A percentile compares a stretch with the other conserved stretches of the same genome.
Conservation (phyloP, 1,140 invertebrate species). For the Tribolium madens region DNA sequence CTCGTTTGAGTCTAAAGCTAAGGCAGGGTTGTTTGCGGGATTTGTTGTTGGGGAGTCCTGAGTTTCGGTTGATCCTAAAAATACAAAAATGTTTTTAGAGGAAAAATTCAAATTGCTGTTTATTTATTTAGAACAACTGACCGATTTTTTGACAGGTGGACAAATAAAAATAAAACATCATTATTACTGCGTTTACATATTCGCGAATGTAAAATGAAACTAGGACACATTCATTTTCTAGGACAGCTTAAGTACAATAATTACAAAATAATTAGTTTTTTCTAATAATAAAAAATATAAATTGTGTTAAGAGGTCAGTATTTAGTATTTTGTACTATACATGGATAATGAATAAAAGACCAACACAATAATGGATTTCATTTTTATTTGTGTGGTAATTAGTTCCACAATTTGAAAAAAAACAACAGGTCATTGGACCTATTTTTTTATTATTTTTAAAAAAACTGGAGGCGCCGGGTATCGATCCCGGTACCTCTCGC, state of each 20-base stretch:
- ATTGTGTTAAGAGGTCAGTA: background rate
- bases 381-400: no score
- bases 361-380: no score
- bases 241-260: conserved; percentile 7
- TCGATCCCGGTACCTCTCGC: conserved; percentile 63
- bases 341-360: no score
- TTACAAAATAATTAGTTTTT: conserved; percentile 1
- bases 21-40: conserved; percentile 63
- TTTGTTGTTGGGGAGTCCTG: conserved; percentile 60
- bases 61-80: conserved; percentile 56
- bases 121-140: background rate
- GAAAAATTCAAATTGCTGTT: no score
- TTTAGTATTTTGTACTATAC: background rate
- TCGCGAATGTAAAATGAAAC: conserved; percentile 15
- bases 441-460: conserved; percentile 14
- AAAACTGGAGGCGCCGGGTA: conserved; percentile 61
- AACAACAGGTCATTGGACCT: no score
- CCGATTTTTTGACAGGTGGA: conserved; percentile 18
- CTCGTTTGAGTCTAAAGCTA: conserved; percentile 60
- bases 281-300: background rate
- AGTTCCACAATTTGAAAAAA: no score
- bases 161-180: conserved; percentile 20
- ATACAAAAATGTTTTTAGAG: background rate
- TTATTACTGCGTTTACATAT: conserved; percentile 1
- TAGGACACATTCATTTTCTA: conserved; percentile 15